Evolutionary conservation across 2,888 invertebrate genomes (phyloP), one percentile per base, ranked within the genome.

Genomic region (Gortyna flavago): DNA sequence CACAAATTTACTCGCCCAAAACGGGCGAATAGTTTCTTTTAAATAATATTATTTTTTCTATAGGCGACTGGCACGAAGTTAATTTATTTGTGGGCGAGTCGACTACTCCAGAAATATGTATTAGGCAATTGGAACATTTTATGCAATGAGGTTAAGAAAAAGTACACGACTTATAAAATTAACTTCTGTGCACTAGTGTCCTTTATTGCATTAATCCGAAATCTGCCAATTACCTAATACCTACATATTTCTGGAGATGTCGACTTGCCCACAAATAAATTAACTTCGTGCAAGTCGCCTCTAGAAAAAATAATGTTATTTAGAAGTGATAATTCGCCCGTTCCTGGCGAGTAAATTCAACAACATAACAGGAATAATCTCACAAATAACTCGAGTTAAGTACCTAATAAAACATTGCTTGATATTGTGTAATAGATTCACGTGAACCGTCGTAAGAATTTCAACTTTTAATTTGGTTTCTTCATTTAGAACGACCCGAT

Each of bases 391-490:
- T 83, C 83, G 89, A 92, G 89, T 81, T 76, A n/a, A n/a, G n/a
- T n/a, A 80, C 35, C 82, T 88, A 89, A 88, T 88, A 81, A 78
- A 81, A 87, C 69, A 85, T 93, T 66, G 51, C 66, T 44, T 35
- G 18, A 16, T 41, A 73, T 66, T 92, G 89, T 89, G 85, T 87
- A 91, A 93, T 77, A 66, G 69, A 86, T 93, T 93, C 90, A 92
- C 91, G 88, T 90, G 90, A 93, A 91, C 79, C 79, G 75, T 72
- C 79, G 79, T 89, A 91, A 88, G 80, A 89, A 91, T 90, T 91
- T 88, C 77, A 90, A 93, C 89, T 91, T 92, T 89, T 92, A 91
- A 92, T 92, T 92, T 90, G 88, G 87, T 93, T 93, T 91, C 89
- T 89, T 89, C 87, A 90, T 91, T 93, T 90, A 85, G 82, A 72